Conservation (phyloP, 2,888 invertebrate genomes). For the Dicyrtoma fusca region DNA sequence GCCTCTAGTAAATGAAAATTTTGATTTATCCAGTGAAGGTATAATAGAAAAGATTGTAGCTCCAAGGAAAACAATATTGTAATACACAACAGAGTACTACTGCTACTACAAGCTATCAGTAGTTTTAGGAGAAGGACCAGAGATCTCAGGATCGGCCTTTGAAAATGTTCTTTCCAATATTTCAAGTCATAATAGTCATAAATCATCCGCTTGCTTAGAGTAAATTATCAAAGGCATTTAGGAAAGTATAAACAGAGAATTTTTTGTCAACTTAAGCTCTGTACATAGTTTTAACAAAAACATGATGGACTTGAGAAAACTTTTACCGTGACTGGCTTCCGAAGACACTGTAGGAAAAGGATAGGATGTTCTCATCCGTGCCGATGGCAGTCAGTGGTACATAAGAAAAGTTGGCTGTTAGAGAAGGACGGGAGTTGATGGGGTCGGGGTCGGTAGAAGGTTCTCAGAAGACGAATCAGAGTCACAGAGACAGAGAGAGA, state of each 20-base stretch:
- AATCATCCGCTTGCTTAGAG: conserved; percentile 47
- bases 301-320: no score
- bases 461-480: conserved; percentile 11
- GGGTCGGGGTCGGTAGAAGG: conserved; percentile 16
- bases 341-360: background rate
- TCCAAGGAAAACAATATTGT: no score
- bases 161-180: no score
- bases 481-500: conserved; percentile 3
- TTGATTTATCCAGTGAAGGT: no score
- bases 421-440: conserved; percentile 18
- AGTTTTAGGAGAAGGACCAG: no score
- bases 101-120: no score
- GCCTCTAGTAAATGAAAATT: no score
- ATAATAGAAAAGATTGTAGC: no score
- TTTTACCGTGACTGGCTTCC: background rate
- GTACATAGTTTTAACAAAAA: conserved; percentile 8
- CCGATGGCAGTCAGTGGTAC: background rate
- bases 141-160: no score
- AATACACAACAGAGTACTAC: no score
- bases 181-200: conserved; percentile 38
- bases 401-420: background rate
- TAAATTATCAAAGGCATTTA: conserved; percentile 49
- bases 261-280: conserved; percentile 19
- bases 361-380: background rate
- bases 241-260: conserved; percentile 37